Percentiles rank a stretch among this genome's conserved stretches.
phyloP scores from a whole-genome alignment of 2,888 invertebrate genomes.

The Pterostichus madidus region DNA sequence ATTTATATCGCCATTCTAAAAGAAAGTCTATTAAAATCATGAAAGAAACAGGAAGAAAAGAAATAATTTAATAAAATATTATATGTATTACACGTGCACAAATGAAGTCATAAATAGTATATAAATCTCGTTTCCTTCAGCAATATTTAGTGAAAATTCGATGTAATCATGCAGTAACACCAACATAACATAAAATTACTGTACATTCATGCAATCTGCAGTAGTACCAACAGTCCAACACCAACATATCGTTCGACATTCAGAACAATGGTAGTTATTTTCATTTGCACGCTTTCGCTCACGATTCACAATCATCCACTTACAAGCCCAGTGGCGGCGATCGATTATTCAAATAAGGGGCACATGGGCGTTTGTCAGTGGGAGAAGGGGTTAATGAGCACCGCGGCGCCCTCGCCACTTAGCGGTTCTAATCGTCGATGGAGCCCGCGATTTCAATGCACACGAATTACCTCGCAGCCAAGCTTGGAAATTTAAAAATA shows the following conservation, averaged over 20 bases:
- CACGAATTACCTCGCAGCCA: conserved; percentile 55
- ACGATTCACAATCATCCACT: conserved; percentile 17
- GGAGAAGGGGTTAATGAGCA: conserved; percentile 51
- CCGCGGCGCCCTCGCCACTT: conserved; percentile 54
- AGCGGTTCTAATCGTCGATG: conserved; percentile 62
- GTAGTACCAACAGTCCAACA: background rate
- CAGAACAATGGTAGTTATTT: conserved; percentile 52
- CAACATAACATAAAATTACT: conserved; percentile 50
- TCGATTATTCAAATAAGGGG: conserved; percentile 63
- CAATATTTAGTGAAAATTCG: conserved; percentile 49
- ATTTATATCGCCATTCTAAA: background rate
- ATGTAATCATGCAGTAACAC: conserved; percentile 42
- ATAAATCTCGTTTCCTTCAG: conserved; percentile 49
- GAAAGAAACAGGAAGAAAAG: conserved; percentile 17
- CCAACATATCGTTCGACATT: conserved; percentile 40
- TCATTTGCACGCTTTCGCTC: conserved; percentile 55
- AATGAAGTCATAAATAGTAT: conserved; percentile 49
- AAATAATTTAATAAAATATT: conserved; percentile 41
- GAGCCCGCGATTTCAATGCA: conserved; percentile 56
- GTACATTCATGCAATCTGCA: conserved; percentile 52
- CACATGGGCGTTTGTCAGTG: conserved; percentile 9
- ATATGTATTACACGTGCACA: conserved; percentile 21
- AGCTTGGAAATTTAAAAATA: conserved; percentile 64
- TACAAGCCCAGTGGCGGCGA: conserved; percentile 47
- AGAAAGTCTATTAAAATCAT: background rate